Conservation (phyloP, 37 sponge, comb jelly and placozoan genomes). For the Eunapius fragilis region DNA sequence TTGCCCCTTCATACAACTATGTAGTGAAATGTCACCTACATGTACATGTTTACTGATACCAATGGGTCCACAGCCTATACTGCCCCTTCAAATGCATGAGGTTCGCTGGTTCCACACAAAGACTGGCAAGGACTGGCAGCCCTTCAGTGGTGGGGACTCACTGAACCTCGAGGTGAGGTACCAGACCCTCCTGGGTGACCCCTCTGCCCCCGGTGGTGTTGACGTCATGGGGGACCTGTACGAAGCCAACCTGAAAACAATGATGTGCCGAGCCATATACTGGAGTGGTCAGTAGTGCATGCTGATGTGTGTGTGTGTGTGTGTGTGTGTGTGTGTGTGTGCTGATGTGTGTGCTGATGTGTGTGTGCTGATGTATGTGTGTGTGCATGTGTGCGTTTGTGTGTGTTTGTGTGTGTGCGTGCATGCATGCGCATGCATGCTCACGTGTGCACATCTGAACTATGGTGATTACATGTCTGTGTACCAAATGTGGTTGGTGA, state of each 20-base stretch:
- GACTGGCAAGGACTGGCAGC: constrained; percentile 73
- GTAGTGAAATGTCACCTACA: no score
- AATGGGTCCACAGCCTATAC: not conserved
- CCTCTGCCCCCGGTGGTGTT: no score
- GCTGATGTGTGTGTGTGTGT: no score
- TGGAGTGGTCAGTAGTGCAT: constrained; percentile 65
- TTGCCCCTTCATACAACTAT: no score
- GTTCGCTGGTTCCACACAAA: constrained; percentile 86
- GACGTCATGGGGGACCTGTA: constrained; percentile 70
- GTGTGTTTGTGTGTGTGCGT: not conserved
- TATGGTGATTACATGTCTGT: no score
- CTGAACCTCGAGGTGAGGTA: constrained; percentile 62
- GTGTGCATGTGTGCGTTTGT: no score
- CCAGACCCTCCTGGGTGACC: not conserved
- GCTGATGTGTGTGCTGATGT: no score
- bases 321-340: no score
- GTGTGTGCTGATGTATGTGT: no score
- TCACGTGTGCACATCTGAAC: no score
- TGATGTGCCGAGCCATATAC: constrained; percentile 55
- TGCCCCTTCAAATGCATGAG: constrained; percentile 19
- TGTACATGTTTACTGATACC: no score
- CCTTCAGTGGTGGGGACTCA: constrained; percentile 87
- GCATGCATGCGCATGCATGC: not conserved
- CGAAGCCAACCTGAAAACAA: constrained; percentile 52
- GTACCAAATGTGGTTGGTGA: no score